Percentiles rank a stretch among this genome's conserved stretches.
These are phyloP conservation scores for Rallus crepitans DNA, from an alignment of 2,797 vertebrate genomes.

Conservation along the genomic window DNA sequence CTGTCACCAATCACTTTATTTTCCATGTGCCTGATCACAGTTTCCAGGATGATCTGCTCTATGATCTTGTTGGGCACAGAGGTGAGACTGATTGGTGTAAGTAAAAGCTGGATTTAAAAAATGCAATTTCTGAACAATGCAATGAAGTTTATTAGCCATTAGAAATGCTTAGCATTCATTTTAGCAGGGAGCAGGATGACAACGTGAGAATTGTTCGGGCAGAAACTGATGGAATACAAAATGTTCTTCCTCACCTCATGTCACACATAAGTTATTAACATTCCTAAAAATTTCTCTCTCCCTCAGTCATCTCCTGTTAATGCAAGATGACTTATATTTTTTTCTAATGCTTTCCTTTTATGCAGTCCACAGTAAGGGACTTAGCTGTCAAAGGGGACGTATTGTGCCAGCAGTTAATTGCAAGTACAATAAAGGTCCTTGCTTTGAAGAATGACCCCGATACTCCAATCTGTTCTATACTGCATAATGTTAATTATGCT, in stretches of 20 bases:
- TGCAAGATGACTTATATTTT: not conserved
- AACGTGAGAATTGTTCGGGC: not conserved
- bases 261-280: constrained; percentile 32
- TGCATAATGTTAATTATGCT: not conserved
- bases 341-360: not conserved
- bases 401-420: not conserved
- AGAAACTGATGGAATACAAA: not conserved
- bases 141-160: not conserved
- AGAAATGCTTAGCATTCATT: not conserved
- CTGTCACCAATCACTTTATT: no score
- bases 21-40: no score
- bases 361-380: not conserved
- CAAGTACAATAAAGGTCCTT: not conserved
- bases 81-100: not conserved
- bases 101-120: not conserved
- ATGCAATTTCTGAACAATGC: not conserved
- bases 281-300: not conserved
- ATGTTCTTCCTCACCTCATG: not conserved
- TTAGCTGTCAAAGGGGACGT: not conserved
- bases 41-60: no score
- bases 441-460: not conserved
- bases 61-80: no score
- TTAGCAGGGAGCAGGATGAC: not conserved
- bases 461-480: not conserved
- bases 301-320: not conserved